A percentile compares a stretch with the other conserved stretches of the same genome.
phyloP scores from a whole-genome alignment of 1,140 invertebrate species.

The Aphis gossypii region DNA sequence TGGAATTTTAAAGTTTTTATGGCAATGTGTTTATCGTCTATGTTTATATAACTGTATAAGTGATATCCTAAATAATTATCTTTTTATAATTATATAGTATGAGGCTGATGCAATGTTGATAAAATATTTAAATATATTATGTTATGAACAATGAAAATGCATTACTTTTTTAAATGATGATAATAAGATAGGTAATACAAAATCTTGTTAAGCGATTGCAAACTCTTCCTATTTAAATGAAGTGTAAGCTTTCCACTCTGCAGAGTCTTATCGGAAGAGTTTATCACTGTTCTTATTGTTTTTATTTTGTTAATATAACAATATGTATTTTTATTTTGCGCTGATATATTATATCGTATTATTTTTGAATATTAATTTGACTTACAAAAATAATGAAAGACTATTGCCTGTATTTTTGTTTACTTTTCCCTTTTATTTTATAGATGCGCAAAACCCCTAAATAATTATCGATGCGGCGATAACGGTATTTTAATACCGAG shows the following conservation, averaged over 20 bases:
- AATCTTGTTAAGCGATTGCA: neutral
- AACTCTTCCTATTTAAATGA: no score
- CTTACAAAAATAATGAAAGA: neutral
- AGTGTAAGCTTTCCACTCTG: no score
- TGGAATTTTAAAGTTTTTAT: neutral
- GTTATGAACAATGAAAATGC: neutral
- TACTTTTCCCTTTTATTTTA: no score
- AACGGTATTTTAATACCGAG: no score
- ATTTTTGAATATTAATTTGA: neutral
- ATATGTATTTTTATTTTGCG: neutral
- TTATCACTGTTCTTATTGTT: no score
- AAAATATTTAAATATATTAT: constrained; percentile 4
- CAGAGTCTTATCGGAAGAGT: no score
- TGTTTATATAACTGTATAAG: neutral
- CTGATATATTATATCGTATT: neutral
- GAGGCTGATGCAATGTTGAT: neutral
- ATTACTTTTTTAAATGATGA: neutral
- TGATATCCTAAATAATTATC: neutral
- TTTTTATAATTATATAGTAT: neutral
- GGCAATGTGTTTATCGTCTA: no score
- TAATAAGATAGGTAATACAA: neutral
- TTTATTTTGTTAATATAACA: neutral
- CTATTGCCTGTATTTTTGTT: neutral
- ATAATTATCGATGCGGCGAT: no score
- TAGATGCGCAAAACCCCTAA: no score